Evolutionary conservation across 53 echinoderm and acorn worm genomes (phyloP), one percentile per base, ranked within the genome.

Genomic region (Echinarachnius parma): DNA sequence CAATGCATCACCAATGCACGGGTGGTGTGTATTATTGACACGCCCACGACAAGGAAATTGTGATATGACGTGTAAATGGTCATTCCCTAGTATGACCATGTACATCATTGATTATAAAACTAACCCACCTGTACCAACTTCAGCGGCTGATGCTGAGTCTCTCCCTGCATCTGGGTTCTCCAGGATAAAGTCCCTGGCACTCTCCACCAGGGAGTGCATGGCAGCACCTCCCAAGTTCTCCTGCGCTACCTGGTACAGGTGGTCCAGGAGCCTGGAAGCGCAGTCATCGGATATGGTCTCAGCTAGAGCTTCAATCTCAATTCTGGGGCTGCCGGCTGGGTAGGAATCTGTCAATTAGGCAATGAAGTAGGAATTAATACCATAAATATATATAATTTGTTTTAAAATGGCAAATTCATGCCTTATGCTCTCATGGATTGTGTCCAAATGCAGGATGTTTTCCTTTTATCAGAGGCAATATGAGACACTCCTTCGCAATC

Each of bases 271-370:
- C 47, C 58, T 46, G 8, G 58, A 72, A 18, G 85, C 35, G 2
- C n/a, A 34, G 11, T 78, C 81, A 5, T 80, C 78, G n/a, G 62
- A 30, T 15, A 79, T 56, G 27, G 34, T 46, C 9, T 75, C 77
- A 21, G 80, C 71, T 4, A 50, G 35, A 5, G 77, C 46, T 2
- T 80, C 61, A 27, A 93, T 64, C 48, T 89, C 89, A 34, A 93
- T 75, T 50, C 84, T 80, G 14, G 93, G 93, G 34, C 48, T 34
- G 42, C 25, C 74, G 4, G 79, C 53, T 58, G 93, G 93, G 59
- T 93, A 93, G 0, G 66, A 48, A 29, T 28, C 66, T 66, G 45
- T 20, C 4, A 19, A 1, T 29, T 26, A 57, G 9, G n/a, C 46
- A 7, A 49, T 9, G 50, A 49, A 14, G 18, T 9, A 18, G 9